A percentile compares a stretch with the other conserved stretches of the same genome.
phyloP scores from a whole-genome alignment of 2,888 invertebrate species.

The Nysson spinosus region DNA sequence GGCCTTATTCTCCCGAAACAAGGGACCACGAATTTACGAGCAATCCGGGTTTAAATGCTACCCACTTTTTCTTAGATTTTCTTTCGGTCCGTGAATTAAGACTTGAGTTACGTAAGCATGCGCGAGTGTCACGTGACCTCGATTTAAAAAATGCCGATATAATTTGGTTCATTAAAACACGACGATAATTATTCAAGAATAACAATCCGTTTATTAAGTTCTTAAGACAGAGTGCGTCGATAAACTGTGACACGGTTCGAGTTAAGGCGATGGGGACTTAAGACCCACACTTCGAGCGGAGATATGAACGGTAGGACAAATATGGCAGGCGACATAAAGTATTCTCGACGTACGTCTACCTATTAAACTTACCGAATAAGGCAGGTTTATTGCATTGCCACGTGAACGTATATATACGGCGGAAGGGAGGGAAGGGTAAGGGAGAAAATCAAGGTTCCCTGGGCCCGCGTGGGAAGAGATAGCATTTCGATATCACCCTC shows the following conservation, averaged over 20 bases:
- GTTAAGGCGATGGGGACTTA: slow-evolving; percentile 3
- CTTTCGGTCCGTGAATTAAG: no score
- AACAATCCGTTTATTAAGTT: no score
- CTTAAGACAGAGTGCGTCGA: no score
- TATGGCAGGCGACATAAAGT: slow-evolving; percentile 32
- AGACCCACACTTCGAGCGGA: slow-evolving; percentile 19
- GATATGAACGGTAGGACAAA: slow-evolving; percentile 38
- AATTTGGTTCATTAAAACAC: no score
- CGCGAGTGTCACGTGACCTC: no score
- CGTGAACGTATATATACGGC: slow-evolving; percentile 26
- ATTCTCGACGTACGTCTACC: slow-evolving; percentile 37
- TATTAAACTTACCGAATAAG: slow-evolving; percentile 53
- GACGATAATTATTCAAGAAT: no score
- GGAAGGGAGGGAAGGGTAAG: slow-evolving; percentile 7
- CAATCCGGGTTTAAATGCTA: slow-evolving; percentile 42
- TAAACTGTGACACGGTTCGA: no score
- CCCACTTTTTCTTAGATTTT: no score
- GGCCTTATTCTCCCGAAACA: slow-evolving; percentile 21
- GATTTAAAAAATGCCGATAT: no score
- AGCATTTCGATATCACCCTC: slow-evolving; percentile 49
- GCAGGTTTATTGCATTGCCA: slow-evolving; percentile 41
- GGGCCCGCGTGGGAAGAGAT: slow-evolving; percentile 55
- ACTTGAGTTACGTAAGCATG: no score
- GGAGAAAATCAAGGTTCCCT: slow-evolving; percentile 38
- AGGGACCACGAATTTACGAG: slow-evolving; percentile 53